phyloP scores from a whole-genome alignment of 1,140 invertebrate species.

The Chlorops oryzae region DNA sequence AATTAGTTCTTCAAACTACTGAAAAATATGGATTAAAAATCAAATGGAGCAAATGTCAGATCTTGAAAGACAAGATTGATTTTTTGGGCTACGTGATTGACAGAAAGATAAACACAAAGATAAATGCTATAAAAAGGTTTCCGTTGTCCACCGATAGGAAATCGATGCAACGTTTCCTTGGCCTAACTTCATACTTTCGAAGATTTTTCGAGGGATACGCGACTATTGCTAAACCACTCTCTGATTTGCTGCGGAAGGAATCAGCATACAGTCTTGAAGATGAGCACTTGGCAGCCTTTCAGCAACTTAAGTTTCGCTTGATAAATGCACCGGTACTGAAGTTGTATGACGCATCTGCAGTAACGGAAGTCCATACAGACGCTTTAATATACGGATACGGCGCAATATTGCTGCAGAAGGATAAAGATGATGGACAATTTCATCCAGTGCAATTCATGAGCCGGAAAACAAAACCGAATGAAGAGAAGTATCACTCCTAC shows the following conservation, averaged over 20 bases:
- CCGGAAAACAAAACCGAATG: conserved; percentile 23
- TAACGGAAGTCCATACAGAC: conserved; percentile 41
- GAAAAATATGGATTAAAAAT: conserved; percentile 4
- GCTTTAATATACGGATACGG: conserved; percentile 28
- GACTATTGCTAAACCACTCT: conserved; percentile 24
- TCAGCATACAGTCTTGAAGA: background rate
- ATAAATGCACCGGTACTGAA: conserved; percentile 27
- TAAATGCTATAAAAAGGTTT: conserved; percentile 26
- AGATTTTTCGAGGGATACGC: too few species aligned
- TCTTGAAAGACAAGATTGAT: conserved; percentile 21
- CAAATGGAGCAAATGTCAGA: conserved; percentile 12
- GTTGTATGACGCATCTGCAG: conserved; percentile 27
- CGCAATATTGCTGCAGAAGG: conserved; percentile 32
- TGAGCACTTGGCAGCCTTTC: conserved; percentile 6
- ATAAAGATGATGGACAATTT: background rate
- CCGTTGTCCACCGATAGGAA: conserved; percentile 26
- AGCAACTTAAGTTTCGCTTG: conserved; percentile 11
- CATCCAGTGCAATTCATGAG: conserved; percentile 34
- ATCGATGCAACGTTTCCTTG: conserved; percentile 29
- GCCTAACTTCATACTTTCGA: conserved; percentile 37
- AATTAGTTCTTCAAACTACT: conserved; percentile 4
- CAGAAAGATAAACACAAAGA: conserved; percentile 31
- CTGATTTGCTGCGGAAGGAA: conserved; percentile 14
- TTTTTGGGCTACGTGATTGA: too few species aligned
- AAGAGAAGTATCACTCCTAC: conserved; percentile 25